Percentiles rank a stretch among this genome's conserved stretches.
Conservation (phyloP, 64 coral and sea anemone species). For the Montipora sp. region DNA sequence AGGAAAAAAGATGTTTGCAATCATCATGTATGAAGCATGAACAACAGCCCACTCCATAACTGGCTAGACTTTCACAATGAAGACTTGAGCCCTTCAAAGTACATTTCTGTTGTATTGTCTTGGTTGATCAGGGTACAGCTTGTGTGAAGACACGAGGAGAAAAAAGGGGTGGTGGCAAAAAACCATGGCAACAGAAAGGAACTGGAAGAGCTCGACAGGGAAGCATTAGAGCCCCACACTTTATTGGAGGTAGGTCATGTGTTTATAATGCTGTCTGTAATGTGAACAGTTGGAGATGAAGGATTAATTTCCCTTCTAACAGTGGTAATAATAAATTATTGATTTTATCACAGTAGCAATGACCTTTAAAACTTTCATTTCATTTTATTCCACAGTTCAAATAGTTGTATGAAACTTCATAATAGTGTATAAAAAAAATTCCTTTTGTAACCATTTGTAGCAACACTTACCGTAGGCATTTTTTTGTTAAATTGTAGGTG, state of each 20-base stretch:
- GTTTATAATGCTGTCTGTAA: not conserved
- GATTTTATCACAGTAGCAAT: too few species aligned
- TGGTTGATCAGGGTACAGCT: conserved; percentile 82
- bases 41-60: too few species aligned
- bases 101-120: not conserved
- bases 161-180: conserved; percentile 91
- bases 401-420: not conserved
- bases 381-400: not conserved
- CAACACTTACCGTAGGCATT: too few species aligned
- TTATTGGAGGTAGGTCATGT: conserved; percentile 73
- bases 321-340: too few species aligned
- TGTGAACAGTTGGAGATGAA: too few species aligned
- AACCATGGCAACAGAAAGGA: conserved; percentile 96
- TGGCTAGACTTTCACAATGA: too few species aligned
- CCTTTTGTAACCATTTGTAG: too few species aligned
- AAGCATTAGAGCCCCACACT: conserved; percentile 96
- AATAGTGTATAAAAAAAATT: too few species aligned
- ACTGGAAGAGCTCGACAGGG: conserved; percentile 93
- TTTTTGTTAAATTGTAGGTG: conserved; percentile 54
- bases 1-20: too few species aligned
- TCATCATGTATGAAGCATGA: too few species aligned
- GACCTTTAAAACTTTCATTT: not conserved
- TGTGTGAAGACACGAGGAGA: conserved; percentile 86
- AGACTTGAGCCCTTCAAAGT: too few species aligned
- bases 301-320: too few species aligned